Percentiles rank a stretch among this genome's conserved stretches.
phyloP scores from a whole-genome alignment of 2,888 invertebrate genomes.

The Spisula solida region DNA sequence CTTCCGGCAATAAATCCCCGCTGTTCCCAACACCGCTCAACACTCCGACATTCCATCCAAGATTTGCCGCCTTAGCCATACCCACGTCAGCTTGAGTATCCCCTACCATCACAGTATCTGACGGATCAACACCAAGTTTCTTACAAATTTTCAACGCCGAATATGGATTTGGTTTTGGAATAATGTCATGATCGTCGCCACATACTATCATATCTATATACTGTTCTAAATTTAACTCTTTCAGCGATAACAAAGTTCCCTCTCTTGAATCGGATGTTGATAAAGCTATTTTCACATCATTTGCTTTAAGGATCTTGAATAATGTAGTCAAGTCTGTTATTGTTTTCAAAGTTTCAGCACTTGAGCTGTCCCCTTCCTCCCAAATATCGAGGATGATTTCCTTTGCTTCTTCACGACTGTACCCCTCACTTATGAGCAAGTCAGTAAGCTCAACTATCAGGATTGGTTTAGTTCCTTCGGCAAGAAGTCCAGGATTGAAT shows the following conservation, averaged over 20 bases:
- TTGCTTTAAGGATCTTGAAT: slow-evolving; percentile 86
- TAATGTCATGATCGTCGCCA: slow-evolving; percentile 87
- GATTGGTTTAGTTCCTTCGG: slow-evolving; percentile 86
- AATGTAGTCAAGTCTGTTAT: slow-evolving; percentile 86
- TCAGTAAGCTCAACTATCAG: slow-evolving; percentile 77
- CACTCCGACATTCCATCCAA: slow-evolving; percentile 88
- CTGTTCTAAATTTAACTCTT: slow-evolving; percentile 76
- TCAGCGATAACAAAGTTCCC: slow-evolving; percentile 77
- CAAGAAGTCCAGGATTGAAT: slow-evolving; percentile 87
- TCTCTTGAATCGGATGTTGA: slow-evolving; percentile 88
- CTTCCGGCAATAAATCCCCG: slow-evolving; percentile 79
- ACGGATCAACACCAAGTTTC: slow-evolving; percentile 80
- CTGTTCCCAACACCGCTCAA: slow-evolving; percentile 86
- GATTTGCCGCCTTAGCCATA: slow-evolving; percentile 87
- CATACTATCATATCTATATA: slow-evolving; percentile 88
- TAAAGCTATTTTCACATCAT: slow-evolving; percentile 87
- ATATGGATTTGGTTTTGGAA: slow-evolving; percentile 88
- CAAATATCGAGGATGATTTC: slow-evolving; percentile 83
- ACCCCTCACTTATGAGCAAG: slow-evolving; percentile 82
- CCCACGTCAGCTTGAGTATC: slow-evolving; percentile 88
- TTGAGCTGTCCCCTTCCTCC: slow-evolving; percentile 83
- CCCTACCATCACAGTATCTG: slow-evolving; percentile 87
- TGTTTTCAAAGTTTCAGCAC: slow-evolving; percentile 83
- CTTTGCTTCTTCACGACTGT: slow-evolving; percentile 69
- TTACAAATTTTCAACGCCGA: slow-evolving; percentile 87